Conservation (phyloP, 2,888 invertebrate species). For the Hipparchia semele region DNA sequence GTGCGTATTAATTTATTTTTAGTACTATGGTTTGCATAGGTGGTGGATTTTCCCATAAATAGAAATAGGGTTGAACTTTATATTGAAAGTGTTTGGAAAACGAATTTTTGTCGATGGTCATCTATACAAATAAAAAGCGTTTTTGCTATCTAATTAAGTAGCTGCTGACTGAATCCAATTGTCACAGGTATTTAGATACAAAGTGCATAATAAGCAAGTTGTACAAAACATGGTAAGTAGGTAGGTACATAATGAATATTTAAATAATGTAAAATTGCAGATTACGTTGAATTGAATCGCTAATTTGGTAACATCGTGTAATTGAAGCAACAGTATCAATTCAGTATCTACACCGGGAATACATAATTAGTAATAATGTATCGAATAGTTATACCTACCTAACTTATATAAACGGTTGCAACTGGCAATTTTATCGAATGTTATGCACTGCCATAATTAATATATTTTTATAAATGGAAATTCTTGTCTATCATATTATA, state of each 20-base stretch:
- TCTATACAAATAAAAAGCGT: not conserved
- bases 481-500: not conserved
- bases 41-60: not conserved
- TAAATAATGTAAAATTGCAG: not conserved
- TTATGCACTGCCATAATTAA: not conserved
- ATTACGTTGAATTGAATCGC: slow-evolving; percentile 2
- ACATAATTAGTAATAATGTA: not conserved
- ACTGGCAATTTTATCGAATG: not conserved
- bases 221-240: not conserved
- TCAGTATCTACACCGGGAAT: slow-evolving; percentile 1
- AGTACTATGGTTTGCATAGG: not conserved
- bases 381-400: not conserved
- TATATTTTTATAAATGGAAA: not conserved
- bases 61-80: not conserved
- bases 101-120: not conserved
- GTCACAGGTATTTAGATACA: not conserved
- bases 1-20: slow-evolving; percentile 18
- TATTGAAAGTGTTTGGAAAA: not conserved
- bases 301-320: slow-evolving; percentile 3
- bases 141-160: not conserved
- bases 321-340: not conserved
- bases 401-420: not conserved
- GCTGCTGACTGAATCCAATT: not conserved
- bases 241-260: not conserved
- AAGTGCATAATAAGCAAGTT: not conserved